A percentile compares a stretch with the other conserved stretches of the same genome.
These are phyloP conservation scores for Hanleya hanleyi DNA, from an alignment of 2,888 invertebrate species.

Conservation along the genomic window DNA sequence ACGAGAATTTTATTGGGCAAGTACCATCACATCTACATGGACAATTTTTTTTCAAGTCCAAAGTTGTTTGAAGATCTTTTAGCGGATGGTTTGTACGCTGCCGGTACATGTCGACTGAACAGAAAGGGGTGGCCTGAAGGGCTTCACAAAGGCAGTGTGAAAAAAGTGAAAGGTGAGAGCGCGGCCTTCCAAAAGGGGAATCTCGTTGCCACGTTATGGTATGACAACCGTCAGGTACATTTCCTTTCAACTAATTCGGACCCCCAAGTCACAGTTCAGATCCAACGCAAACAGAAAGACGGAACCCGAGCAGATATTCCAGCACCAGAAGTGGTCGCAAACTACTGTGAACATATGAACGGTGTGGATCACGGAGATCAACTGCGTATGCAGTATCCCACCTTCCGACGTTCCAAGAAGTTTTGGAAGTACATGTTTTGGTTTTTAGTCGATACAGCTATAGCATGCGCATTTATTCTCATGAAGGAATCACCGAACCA, in stretches of 20 bases:
- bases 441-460: neutral
- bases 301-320: neutral
- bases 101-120: conserved; percentile 2
- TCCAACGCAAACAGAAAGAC: conserved; percentile 1
- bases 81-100: neutral
- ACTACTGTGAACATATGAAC: neutral
- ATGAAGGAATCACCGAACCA: conserved; percentile 1
- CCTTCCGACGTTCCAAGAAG: neutral
- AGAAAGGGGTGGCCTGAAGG: neutral
- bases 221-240: conserved; percentile 2
- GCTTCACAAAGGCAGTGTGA: neutral
- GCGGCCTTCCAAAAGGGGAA: neutral
- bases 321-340: neutral
- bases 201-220: neutral
- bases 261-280: neutral
- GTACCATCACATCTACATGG: conserved; percentile 6
- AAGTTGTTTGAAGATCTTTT: neutral
- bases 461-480: neutral
- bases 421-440: conserved; percentile 9
- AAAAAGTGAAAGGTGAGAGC: neutral
- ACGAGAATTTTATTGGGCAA: neutral
- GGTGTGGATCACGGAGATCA: conserved; percentile 13
- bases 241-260: conserved; percentile 3
- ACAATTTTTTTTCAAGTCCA: conserved; percentile 10
- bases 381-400: neutral